Evolutionary conservation across 2,888 invertebrate species (phyloP), one percentile per base, ranked within the genome.

Genomic region (Pinctada fucata): DNA sequence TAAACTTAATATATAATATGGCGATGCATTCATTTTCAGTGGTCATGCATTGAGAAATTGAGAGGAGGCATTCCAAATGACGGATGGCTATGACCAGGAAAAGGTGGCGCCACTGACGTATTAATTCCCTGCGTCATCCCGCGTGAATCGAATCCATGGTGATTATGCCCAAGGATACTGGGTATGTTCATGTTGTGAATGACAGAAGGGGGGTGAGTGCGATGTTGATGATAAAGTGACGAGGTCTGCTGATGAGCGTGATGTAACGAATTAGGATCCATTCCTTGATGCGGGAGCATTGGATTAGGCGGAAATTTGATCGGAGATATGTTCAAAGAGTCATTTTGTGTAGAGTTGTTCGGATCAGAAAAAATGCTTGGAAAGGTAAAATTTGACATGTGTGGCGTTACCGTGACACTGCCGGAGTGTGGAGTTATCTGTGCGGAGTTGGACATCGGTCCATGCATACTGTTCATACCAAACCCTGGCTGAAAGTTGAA

Each of bases 161-260:
- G 91, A 82, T 91, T 91, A 79, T 92, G 91, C 16, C 92, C 89
- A 5, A 93, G 85, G 66, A 93, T 87, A 71, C 90, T 91, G 83
- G 92, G 92, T 49, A 92, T 89, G 75, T 88, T 89, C 90, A 92
- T 91, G 72, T 91, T 90, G 79, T 90, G 90, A 4, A 91, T 81
- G 64, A 91, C 88, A 5, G 89, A 88, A 3, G 89, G 87, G n/a
- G 86, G 84, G 48, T 88, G 88, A 13, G 88, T 85, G 65, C 91
- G 85, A 49, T 79, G 79, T 45, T 73, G 75, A 76, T 91, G 91
- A 75, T 89, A 88, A 16, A 89, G 73, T 31, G 86, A 80, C 48
- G 83, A 83, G 10, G 83, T 82, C 82, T 89, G 88, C 81, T 90
- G 85, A 67, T 89, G 91, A 4, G 84, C 85, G 70, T 90, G 90